Conservation (phyloP, 2,888 invertebrate species). For the Sarcophaga subvicina region DNA sequence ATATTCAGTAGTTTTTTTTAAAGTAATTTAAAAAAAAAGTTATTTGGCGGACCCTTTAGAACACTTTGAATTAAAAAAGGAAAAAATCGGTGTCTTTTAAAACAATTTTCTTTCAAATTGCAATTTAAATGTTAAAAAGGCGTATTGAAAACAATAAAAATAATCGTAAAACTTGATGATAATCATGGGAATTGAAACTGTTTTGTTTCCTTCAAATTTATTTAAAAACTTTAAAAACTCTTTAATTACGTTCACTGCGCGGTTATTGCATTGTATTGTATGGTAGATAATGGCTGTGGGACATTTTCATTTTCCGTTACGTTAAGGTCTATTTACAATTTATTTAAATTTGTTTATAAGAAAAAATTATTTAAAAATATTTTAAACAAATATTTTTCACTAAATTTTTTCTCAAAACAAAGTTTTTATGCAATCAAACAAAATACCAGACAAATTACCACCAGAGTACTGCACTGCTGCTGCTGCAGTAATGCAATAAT, state of each 20-base stretch:
- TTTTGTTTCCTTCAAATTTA: too few species aligned
- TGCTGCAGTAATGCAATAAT: neutral
- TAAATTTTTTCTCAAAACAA: neutral
- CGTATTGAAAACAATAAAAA: neutral
- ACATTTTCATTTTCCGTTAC: neutral
- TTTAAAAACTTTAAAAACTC: too few species aligned
- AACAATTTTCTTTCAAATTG: too few species aligned
- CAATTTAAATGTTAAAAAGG: neutral
- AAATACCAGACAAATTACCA: constrained; percentile 13
- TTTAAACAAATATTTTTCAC: neutral
- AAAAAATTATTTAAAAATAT: neutral
- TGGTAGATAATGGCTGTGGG: neutral
- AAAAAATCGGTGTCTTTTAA: too few species aligned
- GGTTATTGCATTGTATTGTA: neutral
- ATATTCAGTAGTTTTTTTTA: too few species aligned
- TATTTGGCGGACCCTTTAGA: too few species aligned
- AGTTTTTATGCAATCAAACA: neutral
- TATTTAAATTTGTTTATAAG: neutral
- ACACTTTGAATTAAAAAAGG: too few species aligned
- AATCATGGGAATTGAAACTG: neutral
- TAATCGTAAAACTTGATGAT: neutral
- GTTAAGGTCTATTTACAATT: neutral
- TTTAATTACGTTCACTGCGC: neutral
- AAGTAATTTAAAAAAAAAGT: too few species aligned
- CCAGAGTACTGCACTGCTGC: constrained; percentile 1